Base-by-base conservation (phyloP, 2,797 vertebrate species). In the Characodon lateralis region DNA sequence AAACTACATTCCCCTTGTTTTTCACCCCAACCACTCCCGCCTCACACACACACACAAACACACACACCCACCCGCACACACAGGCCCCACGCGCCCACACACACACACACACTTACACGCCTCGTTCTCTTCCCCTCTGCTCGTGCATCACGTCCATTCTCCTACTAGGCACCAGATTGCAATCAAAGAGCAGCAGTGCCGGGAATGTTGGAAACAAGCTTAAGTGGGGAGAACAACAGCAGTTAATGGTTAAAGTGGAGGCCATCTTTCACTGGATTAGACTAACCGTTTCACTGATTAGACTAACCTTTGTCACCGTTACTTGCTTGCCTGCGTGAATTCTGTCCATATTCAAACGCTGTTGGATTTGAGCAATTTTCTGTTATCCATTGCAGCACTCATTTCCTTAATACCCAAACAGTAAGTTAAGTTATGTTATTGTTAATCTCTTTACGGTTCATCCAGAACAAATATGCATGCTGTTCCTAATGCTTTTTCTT, bases 91-190 rank as follows among this genome's bases (percentile, higher is more conserved):
- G n/a, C 12, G 20, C 14, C n/a, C 31, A 65, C 61, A 35, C 61
- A 35, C 59, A 63, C 28, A 56, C 71, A 41, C 73, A 26, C 16
- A 43, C 50, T 31, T 3, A 13, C 46, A 48, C 46, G 24, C 48
- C 26, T 69, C n/a, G 24, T 48, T 48, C 41, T 69, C n/a, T 48
- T 48, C 43, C 66, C 53, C 76, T 41, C 65, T 53, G 43, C 58
- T 14, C 63, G 18, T 53, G 13, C 26, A 22, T 41, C n/a, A 56
- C 4, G n/a, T 71, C 66, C 51, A 41, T 74, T 72, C 72, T 79
- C 78, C 83, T 83, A 77, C 74, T 77, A 85, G 78, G 83, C 87
- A 86, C 68, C 83, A 91, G 93, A 93, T 90, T 94, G 89, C 88
- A 93, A 93, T 92, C 90, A 93, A 83, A 87, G 76, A 51, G 77